Percentiles rank a stretch among this genome's conserved stretches.
Conservation (phyloP, 2,888 invertebrate genomes). For the Zonitis immaculata region DNA sequence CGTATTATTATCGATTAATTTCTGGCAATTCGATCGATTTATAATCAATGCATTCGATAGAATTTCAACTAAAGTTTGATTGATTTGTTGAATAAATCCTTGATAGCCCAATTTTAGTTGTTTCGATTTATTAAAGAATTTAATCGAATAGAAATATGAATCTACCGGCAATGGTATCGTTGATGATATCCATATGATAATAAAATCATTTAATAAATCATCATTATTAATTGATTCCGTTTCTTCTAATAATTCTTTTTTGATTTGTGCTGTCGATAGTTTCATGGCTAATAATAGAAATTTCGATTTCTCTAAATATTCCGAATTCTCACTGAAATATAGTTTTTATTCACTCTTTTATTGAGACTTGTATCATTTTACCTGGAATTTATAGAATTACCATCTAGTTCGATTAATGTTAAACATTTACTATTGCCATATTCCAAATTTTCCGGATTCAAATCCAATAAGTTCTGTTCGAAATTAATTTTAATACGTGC, state of each 20-base stretch:
- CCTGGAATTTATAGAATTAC: too few relatives aligned
- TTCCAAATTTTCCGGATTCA: conserved; percentile 35
- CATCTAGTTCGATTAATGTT: not conserved
- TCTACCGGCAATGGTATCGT: conserved; percentile 28
- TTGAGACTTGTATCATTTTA: too few relatives aligned
- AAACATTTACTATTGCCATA: conserved; percentile 40
- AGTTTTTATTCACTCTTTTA: too few relatives aligned
- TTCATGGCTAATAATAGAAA: conserved; percentile 36
- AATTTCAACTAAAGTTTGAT: conserved; percentile 32
- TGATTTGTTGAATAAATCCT: conserved; percentile 37
- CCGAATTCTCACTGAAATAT: not conserved
- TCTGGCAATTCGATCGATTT: conserved; percentile 32
- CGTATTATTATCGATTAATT: conserved; percentile 36
- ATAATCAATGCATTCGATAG: conserved; percentile 37
- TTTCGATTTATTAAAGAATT: conserved; percentile 36
- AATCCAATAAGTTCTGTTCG: conserved; percentile 37
- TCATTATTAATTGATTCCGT: conserved; percentile 12
- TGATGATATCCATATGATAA: conserved; percentile 40
- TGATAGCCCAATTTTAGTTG: conserved; percentile 39
- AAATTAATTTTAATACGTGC: conserved; percentile 33
- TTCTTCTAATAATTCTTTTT: conserved; percentile 3
- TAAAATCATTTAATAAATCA: conserved; percentile 14
- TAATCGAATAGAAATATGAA: conserved; percentile 38
- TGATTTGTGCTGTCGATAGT: conserved; percentile 17
- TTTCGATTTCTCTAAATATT: conserved; percentile 20